Base-by-base conservation (phyloP, 2,797 vertebrate genomes). In the Thamnophis elegans region DNA sequence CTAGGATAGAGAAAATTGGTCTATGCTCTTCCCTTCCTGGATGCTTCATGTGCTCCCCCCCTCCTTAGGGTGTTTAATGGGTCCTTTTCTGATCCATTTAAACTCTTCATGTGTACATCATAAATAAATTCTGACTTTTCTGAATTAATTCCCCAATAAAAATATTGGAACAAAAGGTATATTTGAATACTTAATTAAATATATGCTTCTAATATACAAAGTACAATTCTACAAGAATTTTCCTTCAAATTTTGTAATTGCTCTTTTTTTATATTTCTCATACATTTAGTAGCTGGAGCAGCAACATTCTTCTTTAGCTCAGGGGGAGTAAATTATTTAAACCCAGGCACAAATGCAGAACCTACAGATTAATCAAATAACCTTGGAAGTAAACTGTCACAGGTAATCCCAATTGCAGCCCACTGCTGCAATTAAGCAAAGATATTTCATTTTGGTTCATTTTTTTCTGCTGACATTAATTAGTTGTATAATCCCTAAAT, bases 401-500 rank as follows among this genome's bases (percentile, higher is more conserved):
- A n/a, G n/a, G 68, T 82, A 92, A 89, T 92, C 47, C 82, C 28
- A 85, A 85, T 89, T 65, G 73, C 68, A 92, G 32, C 22, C 25
- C 25, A 42, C 59, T 65, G 87, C 55, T 85, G 20, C 11, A 53
- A 47, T 82, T 92, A 82, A 42, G 6, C 26, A 89, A 56, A 58
- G 68, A 26, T 92, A 26, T 82, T 85, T 85, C n/a, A 60, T 68
- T 88, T 58, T 59, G 54, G 54, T 26, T 92, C 14, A 13, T 78
- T 73, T 92, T 88, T 89, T 60, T 12, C 10, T 36, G 54, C 20
- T 62, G n/a, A 65, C 54, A 59, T 85, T 89, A 89, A 92, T 89
- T 92, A 85, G 28, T 89, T 28, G 88, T 96, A 94, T 93, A 96
- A 96, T 94, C 94, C 95, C 96, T 95, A 60, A 93, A 94, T 95